Percentiles rank a stretch among this genome's conserved stretches.
These are phyloP conservation scores for Drosophila yakuba DNA, from an alignment of 1,140 invertebrate species.

Conservation along the genomic window DNA sequence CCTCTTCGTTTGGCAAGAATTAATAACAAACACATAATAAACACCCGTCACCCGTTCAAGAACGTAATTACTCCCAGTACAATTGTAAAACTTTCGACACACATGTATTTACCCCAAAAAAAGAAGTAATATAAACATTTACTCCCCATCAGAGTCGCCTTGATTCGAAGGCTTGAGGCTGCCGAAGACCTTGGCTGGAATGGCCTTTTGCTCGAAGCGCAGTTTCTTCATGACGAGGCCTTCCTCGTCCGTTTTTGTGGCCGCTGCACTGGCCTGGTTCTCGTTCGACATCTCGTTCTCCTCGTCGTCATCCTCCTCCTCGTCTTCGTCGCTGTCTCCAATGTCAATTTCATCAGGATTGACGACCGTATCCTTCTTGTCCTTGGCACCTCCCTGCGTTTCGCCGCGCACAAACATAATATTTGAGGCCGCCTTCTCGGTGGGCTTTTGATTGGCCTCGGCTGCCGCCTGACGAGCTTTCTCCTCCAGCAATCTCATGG, in stretches of 20 bases:
- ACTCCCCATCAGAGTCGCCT: conserved; percentile 66
- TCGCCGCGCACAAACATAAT: conserved; percentile 94
- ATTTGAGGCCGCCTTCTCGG: conserved; percentile 85
- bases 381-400: conserved; percentile 91
- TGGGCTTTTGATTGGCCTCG: conserved; percentile 53
- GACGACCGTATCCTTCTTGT: conserved; percentile 86
- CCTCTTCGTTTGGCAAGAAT: not conserved
- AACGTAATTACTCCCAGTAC: too few relatives aligned
- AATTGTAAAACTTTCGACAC: not conserved
- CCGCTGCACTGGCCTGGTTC: conserved; percentile 85
- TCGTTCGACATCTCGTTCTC: conserved; percentile 86
- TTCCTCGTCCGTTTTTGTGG: conserved; percentile 79
- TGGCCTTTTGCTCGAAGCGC: conserved; percentile 91
- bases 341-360: conserved; percentile 98
- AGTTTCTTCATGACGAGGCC: conserved; percentile 87
- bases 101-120: not conserved
- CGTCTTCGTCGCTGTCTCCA: conserved; percentile 92
- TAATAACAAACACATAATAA: too few relatives aligned
- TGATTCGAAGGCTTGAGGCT: conserved; percentile 86
- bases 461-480: conserved; percentile 87
- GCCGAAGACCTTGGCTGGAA: conserved; percentile 95
- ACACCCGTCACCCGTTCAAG: not conserved
- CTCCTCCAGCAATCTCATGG: conserved; percentile 94
- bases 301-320: conserved; percentile 89
- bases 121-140: conserved; percentile 9